Evolutionary conservation across 1,140 invertebrate genomes (phyloP).

Genomic region (Scylla paramamosain): DNA sequence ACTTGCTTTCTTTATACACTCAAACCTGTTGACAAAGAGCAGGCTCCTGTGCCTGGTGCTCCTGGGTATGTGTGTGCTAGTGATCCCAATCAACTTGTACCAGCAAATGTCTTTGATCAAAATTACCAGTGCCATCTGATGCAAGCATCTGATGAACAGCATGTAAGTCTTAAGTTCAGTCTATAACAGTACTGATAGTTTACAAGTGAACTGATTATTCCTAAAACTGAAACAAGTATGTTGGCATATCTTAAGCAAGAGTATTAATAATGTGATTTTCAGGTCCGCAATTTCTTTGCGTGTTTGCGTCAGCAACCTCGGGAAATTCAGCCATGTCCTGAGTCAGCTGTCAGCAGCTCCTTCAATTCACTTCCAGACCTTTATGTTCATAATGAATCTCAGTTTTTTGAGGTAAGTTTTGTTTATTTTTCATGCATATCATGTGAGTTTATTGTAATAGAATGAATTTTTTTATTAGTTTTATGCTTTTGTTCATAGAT

Average conservation of each 20-base stretch:
- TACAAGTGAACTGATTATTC: too few species aligned
- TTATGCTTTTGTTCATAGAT: not conserved
- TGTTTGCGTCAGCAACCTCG: slow-evolving; percentile 75
- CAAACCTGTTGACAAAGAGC: slow-evolving; percentile 63
- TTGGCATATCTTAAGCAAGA: not conserved
- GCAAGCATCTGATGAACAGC: slow-evolving; percentile 73
- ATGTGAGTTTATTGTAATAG: not conserved
- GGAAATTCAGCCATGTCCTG: slow-evolving; percentile 53
- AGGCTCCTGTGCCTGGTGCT: slow-evolving; percentile 45
- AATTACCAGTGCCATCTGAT: slow-evolving; percentile 76
- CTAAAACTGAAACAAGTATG: not conserved
- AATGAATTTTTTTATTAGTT: not conserved
- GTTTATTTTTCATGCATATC: not conserved
- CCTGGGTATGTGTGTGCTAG: slow-evolving; percentile 54
- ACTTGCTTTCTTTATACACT: slow-evolving; percentile 76
- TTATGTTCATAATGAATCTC: slow-evolving; percentile 76
- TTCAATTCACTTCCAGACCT: slow-evolving; percentile 74
- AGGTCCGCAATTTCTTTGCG: slow-evolving; percentile 75
- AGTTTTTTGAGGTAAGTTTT: slow-evolving; percentile 77
- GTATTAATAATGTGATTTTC: not conserved
- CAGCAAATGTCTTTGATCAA: slow-evolving; percentile 66
- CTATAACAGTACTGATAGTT: not conserved
- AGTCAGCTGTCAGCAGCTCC: slow-evolving; percentile 22
- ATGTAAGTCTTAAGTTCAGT: slow-evolving; percentile 43
- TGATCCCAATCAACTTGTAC: slow-evolving; percentile 62